Evolutionary conservation across 2,797 vertebrate species (phyloP).

Genomic region (Psittacula echo): DNA sequence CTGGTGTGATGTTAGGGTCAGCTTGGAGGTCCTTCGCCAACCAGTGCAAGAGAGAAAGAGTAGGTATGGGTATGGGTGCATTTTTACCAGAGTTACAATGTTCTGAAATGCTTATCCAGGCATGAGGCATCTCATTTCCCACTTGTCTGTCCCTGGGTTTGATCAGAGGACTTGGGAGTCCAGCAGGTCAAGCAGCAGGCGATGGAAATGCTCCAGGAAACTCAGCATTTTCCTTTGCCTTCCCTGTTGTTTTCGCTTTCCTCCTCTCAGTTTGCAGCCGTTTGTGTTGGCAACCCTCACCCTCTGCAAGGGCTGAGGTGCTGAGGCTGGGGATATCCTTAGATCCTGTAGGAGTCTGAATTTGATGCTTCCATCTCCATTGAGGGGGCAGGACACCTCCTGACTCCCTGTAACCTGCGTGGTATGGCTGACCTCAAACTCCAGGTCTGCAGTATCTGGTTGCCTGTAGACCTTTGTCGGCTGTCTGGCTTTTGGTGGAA

Average conservation of each 20-base stretch:
- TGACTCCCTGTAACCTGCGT: neutral
- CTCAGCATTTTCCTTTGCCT: constrained; percentile 20
- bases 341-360: neutral
- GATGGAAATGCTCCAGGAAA: constrained; percentile 30
- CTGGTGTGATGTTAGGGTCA: neutral
- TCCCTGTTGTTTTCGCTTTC: neutral
- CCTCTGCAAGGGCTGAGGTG: neutral
- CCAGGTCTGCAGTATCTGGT: neutral
- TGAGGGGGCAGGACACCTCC: neutral
- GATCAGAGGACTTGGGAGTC: neutral
- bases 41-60: neutral
- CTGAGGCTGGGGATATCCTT: neutral
- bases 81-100: accelerated
- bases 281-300: neutral
- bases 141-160: neutral
- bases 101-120: neutral
- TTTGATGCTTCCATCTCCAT: neutral
- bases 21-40: neutral
- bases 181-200: neutral
- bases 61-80: neutral
- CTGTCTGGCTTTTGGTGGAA: neutral
- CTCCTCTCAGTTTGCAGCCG: neutral
- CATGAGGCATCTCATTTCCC: neutral
- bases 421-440: neutral
- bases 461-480: neutral